These are phyloP conservation scores for Umimayanthus chanpuru DNA, from an alignment of 92 coral and sea anemone genomes.

Conservation along the genomic window DNA sequence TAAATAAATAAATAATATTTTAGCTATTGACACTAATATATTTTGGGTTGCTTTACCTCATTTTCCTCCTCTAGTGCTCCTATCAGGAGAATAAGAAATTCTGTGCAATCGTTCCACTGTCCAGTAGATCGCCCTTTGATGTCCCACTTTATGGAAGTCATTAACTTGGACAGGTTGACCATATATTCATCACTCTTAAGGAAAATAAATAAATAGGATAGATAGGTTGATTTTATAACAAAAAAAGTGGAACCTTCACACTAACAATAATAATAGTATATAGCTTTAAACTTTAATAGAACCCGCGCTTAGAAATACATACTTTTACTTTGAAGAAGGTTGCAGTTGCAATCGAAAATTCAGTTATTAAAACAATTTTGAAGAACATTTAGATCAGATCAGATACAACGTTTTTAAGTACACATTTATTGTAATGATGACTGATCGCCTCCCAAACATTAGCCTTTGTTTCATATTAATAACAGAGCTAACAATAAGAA, in stretches of 20 bases:
- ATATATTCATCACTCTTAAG: not conserved
- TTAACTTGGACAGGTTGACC: constrained; percentile 12
- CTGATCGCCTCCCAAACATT: too few relatives aligned
- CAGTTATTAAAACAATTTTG: too few relatives aligned
- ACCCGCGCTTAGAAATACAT: too few relatives aligned
- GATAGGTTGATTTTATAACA: constrained; percentile 10
- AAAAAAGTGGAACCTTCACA: not conserved
- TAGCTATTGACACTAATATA: not conserved
- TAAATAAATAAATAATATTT: not conserved
- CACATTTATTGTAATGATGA: too few relatives aligned
- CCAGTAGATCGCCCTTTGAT: constrained; percentile 8
- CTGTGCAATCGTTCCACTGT: constrained; percentile 4
- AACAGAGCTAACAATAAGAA: not conserved
- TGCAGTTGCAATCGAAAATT: too few relatives aligned
- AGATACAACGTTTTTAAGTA: too few relatives aligned
- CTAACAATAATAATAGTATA: not conserved
- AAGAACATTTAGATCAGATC: too few relatives aligned
- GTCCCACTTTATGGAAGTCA: constrained; percentile 7
- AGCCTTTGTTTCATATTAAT: not conserved
- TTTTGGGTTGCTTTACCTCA: not conserved
- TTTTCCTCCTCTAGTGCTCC: constrained; percentile 4
- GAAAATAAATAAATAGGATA: not conserved
- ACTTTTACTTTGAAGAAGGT: too few relatives aligned
- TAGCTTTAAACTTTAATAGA: too few relatives aligned
- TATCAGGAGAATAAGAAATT: not conserved